These are phyloP conservation scores for Callospermophilus lateralis DNA, from an alignment of 2,113 vertebrate species.

Conservation along the genomic window DNA sequence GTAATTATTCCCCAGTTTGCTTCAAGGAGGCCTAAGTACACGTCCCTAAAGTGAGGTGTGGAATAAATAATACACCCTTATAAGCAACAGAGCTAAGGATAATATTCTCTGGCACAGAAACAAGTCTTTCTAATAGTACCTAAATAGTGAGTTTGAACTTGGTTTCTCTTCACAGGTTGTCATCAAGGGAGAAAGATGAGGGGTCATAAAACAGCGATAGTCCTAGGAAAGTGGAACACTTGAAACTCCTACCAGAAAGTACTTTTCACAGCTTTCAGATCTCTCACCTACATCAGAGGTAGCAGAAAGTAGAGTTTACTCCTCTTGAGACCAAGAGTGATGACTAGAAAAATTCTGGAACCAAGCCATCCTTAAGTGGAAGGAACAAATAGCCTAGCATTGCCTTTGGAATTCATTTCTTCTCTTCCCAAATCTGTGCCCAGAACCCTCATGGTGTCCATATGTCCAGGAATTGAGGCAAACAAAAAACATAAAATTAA, in stretches of 20 bases:
- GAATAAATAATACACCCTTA: neutral
- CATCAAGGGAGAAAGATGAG: neutral
- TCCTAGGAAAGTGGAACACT: neutral
- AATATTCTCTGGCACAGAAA: neutral
- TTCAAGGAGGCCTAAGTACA: constrained; percentile 17
- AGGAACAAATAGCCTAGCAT: neutral
- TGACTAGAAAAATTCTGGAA: neutral
- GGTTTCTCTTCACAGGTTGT: neutral
- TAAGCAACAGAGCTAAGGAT: neutral
- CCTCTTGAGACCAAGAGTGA: neutral
- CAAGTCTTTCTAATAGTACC: neutral
- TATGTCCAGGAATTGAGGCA: neutral
- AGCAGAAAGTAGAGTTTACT: neutral
- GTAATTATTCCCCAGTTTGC: neutral
- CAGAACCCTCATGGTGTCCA: neutral
- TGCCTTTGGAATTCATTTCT: neutral
- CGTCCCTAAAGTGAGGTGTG: neutral
- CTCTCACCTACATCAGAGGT: neutral
- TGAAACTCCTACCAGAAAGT: neutral
- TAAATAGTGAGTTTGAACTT: neutral
- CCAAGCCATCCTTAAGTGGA: neutral
- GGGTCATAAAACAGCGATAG: neutral
- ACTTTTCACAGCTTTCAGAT: neutral
- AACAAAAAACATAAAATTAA: neutral
- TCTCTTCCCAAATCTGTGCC: neutral